Percentiles rank a stretch among this genome's conserved stretches.
phyloP scores from a whole-genome alignment of 2,888 invertebrate species.

The Charanyca ferruginea region DNA sequence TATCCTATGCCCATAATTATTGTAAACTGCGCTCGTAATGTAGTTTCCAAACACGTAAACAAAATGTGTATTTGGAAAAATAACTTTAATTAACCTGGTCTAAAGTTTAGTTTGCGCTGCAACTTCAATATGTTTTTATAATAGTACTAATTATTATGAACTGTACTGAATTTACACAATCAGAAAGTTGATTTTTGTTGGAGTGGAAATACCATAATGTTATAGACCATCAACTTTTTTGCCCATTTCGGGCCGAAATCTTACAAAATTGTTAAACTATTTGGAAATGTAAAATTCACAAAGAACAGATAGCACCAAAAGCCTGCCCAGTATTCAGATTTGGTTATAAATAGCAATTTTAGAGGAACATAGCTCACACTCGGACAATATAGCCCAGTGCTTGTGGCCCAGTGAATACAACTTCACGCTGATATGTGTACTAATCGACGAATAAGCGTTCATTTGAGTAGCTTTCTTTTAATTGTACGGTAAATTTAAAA shows the following conservation, averaged over 20 bases:
- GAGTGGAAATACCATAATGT: background rate
- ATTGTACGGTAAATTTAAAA: constrained; percentile 1
- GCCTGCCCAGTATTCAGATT: background rate
- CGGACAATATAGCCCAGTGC: background rate
- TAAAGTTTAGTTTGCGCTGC: background rate
- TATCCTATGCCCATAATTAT: too few species aligned
- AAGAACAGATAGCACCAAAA: background rate
- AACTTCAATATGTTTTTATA: background rate
- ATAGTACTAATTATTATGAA: background rate
- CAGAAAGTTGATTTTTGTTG: background rate
- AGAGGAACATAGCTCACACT: background rate
- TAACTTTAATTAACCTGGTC: too few species aligned
- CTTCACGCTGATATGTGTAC: constrained; percentile 58
- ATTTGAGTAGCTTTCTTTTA: constrained; percentile 35
- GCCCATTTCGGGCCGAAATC: too few species aligned
- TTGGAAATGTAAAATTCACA: too few species aligned
- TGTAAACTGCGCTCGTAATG: background rate
- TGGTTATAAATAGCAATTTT: background rate
- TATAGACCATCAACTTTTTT: too few species aligned
- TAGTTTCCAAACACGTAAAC: too few species aligned
- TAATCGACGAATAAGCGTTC: constrained; percentile 62
- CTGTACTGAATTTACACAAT: background rate
- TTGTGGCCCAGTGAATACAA: constrained; percentile 13
- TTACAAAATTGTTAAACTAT: too few species aligned
- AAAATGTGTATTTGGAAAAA: too few species aligned